A percentile compares a stretch with the other conserved stretches of the same genome.
Conservation (phyloP, 2,888 invertebrate species). For the Trachelus troglodyta region DNA sequence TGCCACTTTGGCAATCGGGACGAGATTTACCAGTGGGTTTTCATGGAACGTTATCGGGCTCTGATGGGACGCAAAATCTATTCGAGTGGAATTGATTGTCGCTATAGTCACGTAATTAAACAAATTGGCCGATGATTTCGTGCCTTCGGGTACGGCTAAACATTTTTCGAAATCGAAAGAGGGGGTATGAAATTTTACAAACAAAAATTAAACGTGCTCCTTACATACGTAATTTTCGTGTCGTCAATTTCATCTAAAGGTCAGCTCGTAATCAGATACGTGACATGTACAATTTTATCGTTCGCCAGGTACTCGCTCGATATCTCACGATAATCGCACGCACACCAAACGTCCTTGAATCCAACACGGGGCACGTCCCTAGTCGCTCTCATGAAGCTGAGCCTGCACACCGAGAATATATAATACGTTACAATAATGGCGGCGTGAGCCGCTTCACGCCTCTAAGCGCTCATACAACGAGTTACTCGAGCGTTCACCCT, state of each 20-base stretch:
- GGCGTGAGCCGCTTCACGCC: conserved; percentile 30
- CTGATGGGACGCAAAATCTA: too few relatives aligned
- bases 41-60: too few relatives aligned
- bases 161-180: too few relatives aligned
- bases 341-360: background rate
- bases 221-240: background rate
- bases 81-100: too few relatives aligned
- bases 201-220: too few relatives aligned
- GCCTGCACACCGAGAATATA: background rate
- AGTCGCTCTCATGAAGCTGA: background rate
- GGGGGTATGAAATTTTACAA: too few relatives aligned
- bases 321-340: background rate
- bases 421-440: conserved; percentile 1
- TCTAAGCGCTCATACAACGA: conserved; percentile 43
- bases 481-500: conserved; percentile 32
- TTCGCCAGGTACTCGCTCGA: background rate
- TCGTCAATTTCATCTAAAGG: background rate
- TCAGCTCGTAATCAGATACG: background rate
- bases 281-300: background rate
- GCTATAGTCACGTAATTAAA: too few relatives aligned
- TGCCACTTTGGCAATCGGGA: background rate
- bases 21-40: too few relatives aligned
- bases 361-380: background rate
- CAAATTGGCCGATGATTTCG: too few relatives aligned
- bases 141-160: too few relatives aligned